Evolutionary conservation across 1,140 invertebrate species (phyloP).

Genomic region (Archivesica marissinica): DNA sequence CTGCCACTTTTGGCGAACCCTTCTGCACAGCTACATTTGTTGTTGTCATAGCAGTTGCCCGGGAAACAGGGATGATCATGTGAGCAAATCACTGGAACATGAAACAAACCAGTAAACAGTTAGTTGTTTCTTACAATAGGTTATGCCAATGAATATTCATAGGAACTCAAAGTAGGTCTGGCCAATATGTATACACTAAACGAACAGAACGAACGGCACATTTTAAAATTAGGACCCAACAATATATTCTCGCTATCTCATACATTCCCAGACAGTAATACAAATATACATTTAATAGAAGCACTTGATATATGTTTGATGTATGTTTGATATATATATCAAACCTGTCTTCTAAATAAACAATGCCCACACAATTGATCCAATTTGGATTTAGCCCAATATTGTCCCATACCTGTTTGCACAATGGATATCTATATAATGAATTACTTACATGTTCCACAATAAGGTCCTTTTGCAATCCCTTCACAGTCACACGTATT

Average conservation of each 20-base stretch:
- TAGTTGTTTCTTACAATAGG: neutral
- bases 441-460: neutral
- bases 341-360: neutral
- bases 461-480: neutral
- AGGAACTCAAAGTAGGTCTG: neutral
- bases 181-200: neutral
- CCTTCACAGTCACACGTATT: neutral
- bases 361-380: neutral
- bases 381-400: neutral
- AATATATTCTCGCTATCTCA: neutral
- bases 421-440: neutral
- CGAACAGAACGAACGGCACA: too few relatives aligned
- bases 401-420: too few relatives aligned
- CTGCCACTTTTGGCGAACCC: neutral
- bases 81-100: slow-evolving; percentile 24
- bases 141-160: neutral
- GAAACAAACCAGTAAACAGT: neutral
- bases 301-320: neutral
- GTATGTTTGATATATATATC: neutral
- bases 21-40: neutral
- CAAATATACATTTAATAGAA: neutral
- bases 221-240: too few relatives aligned
- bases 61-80: slow-evolving; percentile 9
- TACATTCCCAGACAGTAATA: neutral
- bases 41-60: neutral